These are phyloP conservation scores for Drosophila virilis DNA, from an alignment of 1,140 invertebrate genomes.

Conservation along the genomic window DNA sequence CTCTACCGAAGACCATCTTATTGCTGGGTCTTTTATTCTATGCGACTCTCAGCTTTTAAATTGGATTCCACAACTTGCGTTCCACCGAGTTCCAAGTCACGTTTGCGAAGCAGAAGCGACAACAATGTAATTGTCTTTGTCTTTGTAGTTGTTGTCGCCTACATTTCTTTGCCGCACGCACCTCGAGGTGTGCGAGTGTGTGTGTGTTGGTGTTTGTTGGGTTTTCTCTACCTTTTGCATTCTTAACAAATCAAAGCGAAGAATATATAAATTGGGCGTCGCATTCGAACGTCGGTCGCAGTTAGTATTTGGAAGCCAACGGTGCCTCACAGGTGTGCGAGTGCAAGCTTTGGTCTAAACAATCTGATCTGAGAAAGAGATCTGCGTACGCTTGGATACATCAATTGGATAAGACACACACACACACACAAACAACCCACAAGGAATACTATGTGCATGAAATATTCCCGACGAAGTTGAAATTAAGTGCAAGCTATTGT, in stretches of 20 bases:
- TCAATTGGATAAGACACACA: slow-evolving; percentile 62
- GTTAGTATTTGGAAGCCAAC: slow-evolving; percentile 84
- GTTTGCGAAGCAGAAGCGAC: slow-evolving; percentile 55
- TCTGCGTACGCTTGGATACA: slow-evolving; percentile 47
- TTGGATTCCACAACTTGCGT: slow-evolving; percentile 32
- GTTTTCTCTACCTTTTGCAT: slow-evolving; percentile 82
- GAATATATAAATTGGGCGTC: slow-evolving; percentile 84
- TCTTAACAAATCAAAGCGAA: slow-evolving; percentile 84
- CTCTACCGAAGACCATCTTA: background rate
- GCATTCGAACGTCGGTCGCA: slow-evolving; percentile 67
- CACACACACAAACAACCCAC: background rate
- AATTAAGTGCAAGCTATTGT: slow-evolving; percentile 21
- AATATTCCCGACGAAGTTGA: slow-evolving; percentile 1
- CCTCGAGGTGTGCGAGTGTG: slow-evolving; percentile 40
- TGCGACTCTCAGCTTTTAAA: slow-evolving; percentile 6
- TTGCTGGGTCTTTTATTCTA: background rate
- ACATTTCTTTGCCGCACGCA: slow-evolving; percentile 60
- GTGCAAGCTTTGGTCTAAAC: slow-evolving; percentile 79
- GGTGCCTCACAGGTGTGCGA: slow-evolving; percentile 83
- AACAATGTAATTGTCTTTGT: slow-evolving; percentile 40
- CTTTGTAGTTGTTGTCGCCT: slow-evolving; percentile 50
- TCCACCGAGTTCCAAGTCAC: slow-evolving; percentile 56
- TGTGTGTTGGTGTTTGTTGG: slow-evolving; percentile 19
- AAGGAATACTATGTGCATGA: slow-evolving; percentile 44
- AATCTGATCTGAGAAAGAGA: slow-evolving; percentile 13